phyloP scores from a whole-genome alignment of 1,140 invertebrate genomes.

The Vollenhovia emeryi region DNA sequence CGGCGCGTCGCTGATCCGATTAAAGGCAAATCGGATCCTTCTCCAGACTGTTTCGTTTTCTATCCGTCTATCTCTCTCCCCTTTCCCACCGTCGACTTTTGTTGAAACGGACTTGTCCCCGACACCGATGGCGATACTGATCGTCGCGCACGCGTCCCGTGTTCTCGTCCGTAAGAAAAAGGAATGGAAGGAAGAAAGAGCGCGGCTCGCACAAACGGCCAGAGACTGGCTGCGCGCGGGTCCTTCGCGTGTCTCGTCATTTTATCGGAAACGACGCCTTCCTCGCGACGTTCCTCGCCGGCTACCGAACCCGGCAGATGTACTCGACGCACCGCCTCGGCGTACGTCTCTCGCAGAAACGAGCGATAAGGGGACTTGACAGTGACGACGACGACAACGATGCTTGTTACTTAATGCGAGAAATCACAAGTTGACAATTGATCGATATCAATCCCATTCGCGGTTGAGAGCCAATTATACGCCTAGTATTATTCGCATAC shows the following conservation, averaged over 20 bases:
- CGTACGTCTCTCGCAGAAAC: conserved; percentile 31
- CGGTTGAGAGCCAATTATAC: background rate
- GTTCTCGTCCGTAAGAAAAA: conserved; percentile 43
- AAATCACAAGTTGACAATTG: background rate
- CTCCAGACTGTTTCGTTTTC: background rate
- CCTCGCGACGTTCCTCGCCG: conserved; percentile 17
- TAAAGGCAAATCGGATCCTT: conserved; percentile 74
- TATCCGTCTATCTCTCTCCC: background rate
- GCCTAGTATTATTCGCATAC: background rate
- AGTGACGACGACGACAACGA: background rate
- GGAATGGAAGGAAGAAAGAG: conserved; percentile 48
- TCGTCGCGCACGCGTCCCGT: conserved; percentile 65
- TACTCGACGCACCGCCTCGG: conserved; percentile 64
- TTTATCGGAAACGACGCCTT: conserved; percentile 63
- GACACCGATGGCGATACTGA: conserved; percentile 63
- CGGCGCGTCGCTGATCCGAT: conserved; percentile 67
- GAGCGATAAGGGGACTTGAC: conserved; percentile 35
- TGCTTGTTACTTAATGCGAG: conserved; percentile 26
- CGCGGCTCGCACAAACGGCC: background rate
- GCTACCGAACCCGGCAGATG: conserved; percentile 65
- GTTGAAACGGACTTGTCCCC: conserved; percentile 59
- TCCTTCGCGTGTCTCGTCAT: conserved; percentile 49
- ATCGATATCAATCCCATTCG: background rate
- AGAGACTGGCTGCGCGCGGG: background rate
- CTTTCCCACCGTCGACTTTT: background rate